phyloP scores from a whole-genome alignment of 2,113 vertebrate species.

The Semnornis frantzii region DNA sequence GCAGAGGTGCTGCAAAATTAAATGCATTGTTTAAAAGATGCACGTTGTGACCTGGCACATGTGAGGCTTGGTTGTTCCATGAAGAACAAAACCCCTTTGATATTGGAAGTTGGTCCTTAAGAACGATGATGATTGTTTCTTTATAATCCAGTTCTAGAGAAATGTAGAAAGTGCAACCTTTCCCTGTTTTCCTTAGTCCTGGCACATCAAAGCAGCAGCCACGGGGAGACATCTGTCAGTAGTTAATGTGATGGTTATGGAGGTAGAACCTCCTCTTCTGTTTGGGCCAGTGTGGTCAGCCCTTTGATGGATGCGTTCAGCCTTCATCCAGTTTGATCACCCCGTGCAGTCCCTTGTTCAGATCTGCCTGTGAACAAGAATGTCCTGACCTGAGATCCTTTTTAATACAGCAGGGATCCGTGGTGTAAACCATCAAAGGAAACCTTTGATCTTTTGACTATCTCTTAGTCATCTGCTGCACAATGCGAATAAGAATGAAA shows the following conservation, averaged over 20 bases:
- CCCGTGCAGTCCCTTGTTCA: conserved; percentile 66
- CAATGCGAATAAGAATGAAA: conserved; percentile 68
- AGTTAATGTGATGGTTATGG: conserved; percentile 59
- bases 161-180: neutral
- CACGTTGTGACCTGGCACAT: neutral
- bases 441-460: conserved; percentile 75
- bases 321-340: conserved; percentile 70
- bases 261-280: conserved; percentile 66
- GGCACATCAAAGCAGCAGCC: conserved; percentile 61
- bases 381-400: conserved; percentile 71
- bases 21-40: neutral
- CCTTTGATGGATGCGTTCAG: conserved; percentile 68
- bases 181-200: neutral
- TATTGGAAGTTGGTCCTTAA: fast-evolving
- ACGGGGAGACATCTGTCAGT: conserved; percentile 61
- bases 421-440: conserved; percentile 74
- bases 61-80: neutral
- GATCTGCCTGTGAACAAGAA: conserved; percentile 70
- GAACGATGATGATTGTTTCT: neutral
- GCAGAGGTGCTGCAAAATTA: neutral
- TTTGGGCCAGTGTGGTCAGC: conserved; percentile 44
- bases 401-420: conserved; percentile 69
- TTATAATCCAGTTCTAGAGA: conserved; percentile 15
- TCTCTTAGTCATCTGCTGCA: conserved; percentile 64
- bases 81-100: neutral